Evolutionary conservation across 2,113 vertebrate genomes (phyloP).

Genomic region (Stegostoma tigrinum): DNA sequence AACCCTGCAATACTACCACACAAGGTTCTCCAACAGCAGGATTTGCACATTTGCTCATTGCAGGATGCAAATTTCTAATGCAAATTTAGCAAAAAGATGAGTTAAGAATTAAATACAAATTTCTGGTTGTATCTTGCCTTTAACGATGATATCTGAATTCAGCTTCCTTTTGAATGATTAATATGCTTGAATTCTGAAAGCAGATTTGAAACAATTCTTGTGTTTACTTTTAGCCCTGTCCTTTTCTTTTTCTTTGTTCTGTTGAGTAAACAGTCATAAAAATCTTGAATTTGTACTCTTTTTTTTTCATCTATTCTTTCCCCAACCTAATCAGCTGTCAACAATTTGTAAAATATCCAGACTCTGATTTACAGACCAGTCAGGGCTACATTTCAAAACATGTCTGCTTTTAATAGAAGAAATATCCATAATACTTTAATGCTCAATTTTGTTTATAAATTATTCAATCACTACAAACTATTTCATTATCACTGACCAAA

Average conservation of each 20-base stretch:
- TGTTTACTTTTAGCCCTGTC: slow-evolving; percentile 11
- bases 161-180: not conserved
- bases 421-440: not conserved
- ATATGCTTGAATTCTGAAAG: not conserved
- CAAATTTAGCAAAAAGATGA: not conserved
- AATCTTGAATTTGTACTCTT: not conserved
- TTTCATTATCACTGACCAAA: slow-evolving; percentile 37
- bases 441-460: not conserved
- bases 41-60: not conserved
- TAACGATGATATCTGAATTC: not conserved
- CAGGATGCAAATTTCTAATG: not conserved
- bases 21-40: not conserved
- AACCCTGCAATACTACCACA: not conserved
- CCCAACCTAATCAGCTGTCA: not conserved
- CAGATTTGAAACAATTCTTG: not conserved
- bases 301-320: slow-evolving; percentile 26
- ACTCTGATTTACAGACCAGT: slow-evolving; percentile 37
- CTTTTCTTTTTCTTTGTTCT: not conserved
- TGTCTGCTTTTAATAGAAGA: slow-evolving; percentile 1
- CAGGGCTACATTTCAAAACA: slow-evolving; percentile 20
- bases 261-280: not conserved
- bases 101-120: not conserved
- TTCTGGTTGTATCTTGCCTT: not conserved
- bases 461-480: not conserved
- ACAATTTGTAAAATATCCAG: slow-evolving; percentile 29